phyloP scores from a whole-genome alignment of 2,113 vertebrate species.

The Chloroceryle aenea region DNA sequence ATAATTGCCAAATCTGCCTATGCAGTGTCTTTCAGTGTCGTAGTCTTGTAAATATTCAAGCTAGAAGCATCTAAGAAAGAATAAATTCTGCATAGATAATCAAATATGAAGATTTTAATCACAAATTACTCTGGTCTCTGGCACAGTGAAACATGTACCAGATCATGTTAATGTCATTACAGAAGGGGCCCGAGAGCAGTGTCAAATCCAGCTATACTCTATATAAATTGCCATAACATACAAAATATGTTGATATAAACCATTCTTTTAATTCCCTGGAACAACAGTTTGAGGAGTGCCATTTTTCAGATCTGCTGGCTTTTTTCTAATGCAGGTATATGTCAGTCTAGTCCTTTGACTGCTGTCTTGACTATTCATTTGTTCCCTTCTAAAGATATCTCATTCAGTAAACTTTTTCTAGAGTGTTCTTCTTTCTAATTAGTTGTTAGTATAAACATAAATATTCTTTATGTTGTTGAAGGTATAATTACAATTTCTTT shows the following conservation, averaged over 20 bases:
- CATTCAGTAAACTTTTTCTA: neutral
- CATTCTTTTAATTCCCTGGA: neutral
- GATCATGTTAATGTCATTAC: neutral
- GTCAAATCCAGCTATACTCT: neutral
- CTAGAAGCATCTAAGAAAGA: neutral
- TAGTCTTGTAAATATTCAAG: neutral
- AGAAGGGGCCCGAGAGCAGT: neutral
- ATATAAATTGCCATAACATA: neutral
- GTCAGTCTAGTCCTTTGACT: neutral
- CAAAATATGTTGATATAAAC: neutral
- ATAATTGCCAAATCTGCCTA: neutral
- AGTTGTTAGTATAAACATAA: neutral
- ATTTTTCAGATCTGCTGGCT: neutral
- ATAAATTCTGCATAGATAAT: neutral
- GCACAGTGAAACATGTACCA: neutral
- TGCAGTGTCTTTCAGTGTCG: neutral
- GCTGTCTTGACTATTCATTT: neutral
- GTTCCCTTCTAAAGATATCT: neutral
- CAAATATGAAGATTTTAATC: neutral
- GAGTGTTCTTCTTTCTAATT: neutral
- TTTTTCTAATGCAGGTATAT: neutral
- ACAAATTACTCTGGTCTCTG: neutral
- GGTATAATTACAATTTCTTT: neutral
- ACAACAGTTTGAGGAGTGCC: neutral
- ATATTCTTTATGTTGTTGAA: neutral